Percentiles rank a stretch among this genome's conserved stretches.
phyloP scores from a whole-genome alignment of 2,888 invertebrate genomes.

The Parnassius smintheus region DNA sequence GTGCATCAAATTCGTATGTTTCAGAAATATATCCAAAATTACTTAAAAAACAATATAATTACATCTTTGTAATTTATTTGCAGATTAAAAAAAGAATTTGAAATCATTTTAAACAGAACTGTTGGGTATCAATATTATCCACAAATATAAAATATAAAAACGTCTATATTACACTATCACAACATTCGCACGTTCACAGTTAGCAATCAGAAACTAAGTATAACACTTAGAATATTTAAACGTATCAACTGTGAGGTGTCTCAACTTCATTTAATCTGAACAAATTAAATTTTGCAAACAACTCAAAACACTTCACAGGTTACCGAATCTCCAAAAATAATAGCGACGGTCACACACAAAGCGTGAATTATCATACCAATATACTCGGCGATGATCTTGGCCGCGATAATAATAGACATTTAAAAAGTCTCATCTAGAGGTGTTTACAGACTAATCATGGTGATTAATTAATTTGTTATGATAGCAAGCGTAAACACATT shows the following conservation, averaged over 20 bases:
- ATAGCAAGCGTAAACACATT: neutral
- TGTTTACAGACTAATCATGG: slow-evolving; percentile 16
- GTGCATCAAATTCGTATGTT: too few relatives aligned
- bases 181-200: too few relatives aligned
- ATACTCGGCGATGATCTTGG: slow-evolving; percentile 24
- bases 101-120: too few relatives aligned
- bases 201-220: too few relatives aligned
- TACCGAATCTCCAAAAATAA: slow-evolving; percentile 33
- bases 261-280: neutral
- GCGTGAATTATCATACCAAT: slow-evolving; percentile 11
- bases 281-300: slow-evolving; percentile 18
- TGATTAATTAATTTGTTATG: slow-evolving; percentile 15
- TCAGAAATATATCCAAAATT: too few relatives aligned
- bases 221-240: too few relatives aligned
- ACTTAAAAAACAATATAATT: too few relatives aligned
- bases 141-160: too few relatives aligned
- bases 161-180: too few relatives aligned
- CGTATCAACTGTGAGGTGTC: slow-evolving; percentile 1
- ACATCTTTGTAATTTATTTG: too few relatives aligned
- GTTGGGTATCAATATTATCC: too few relatives aligned
- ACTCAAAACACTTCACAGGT: slow-evolving; percentile 14
- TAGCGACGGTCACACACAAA: slow-evolving; percentile 15
- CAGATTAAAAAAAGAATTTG: too few relatives aligned
- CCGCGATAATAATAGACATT: slow-evolving; percentile 23
- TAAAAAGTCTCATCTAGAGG: slow-evolving; percentile 12